phyloP scores from a whole-genome alignment of 1,140 invertebrate genomes.

The Lasioglossum baleicum region DNA sequence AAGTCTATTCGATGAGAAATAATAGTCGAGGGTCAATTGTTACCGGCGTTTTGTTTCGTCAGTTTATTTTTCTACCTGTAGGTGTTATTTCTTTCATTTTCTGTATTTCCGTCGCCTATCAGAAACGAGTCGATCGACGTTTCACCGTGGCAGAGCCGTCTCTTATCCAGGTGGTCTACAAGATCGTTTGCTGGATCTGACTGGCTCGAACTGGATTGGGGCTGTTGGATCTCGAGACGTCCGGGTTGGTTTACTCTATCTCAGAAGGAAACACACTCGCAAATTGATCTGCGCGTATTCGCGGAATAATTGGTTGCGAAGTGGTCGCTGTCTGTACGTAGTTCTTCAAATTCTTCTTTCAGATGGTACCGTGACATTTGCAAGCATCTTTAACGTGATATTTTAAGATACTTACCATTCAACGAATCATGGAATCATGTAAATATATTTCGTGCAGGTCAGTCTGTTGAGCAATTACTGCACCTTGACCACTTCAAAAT shows the following conservation, averaged over 20 bases:
- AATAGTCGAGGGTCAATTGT: neutral
- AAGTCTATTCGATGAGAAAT: neutral
- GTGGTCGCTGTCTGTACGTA: neutral
- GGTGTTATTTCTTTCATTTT: neutral
- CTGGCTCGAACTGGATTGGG: constrained; percentile 75
- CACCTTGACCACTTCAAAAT: too few species aligned
- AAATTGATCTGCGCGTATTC: constrained; percentile 37
- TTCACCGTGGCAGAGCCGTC: constrained; percentile 9
- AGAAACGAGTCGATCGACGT: constrained; percentile 20
- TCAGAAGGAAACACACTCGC: constrained; percentile 25
- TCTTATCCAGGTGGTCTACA: constrained; percentile 59
- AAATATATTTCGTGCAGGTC: too few species aligned
- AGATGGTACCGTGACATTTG: neutral
- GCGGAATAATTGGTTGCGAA: constrained; percentile 51
- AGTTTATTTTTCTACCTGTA: neutral
- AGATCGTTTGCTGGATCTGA: constrained; percentile 63
- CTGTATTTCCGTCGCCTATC: neutral
- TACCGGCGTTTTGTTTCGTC: neutral
- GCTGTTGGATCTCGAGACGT: constrained; percentile 72
- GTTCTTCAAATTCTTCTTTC: neutral
- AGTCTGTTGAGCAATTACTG: too few species aligned
- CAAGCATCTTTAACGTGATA: neutral
- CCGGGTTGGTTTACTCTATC: constrained; percentile 48
- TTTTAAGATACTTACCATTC: neutral
- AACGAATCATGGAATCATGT: too few species aligned